Base-by-base conservation (phyloP, 2,888 invertebrate genomes). In the Drosophila incognita region DNA sequence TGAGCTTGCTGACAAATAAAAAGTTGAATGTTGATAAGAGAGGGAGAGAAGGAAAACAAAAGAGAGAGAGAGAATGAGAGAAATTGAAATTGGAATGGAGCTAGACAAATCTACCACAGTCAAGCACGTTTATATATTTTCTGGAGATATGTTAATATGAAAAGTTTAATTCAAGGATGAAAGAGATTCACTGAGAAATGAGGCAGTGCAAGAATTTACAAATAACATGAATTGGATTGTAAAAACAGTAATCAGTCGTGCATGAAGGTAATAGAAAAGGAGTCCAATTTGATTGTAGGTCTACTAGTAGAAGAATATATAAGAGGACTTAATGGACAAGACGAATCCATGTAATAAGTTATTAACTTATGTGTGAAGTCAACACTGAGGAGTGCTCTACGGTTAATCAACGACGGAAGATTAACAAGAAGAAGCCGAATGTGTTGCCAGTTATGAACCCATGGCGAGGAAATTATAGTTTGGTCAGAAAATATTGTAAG, bases 321-420 rank as follows among this genome's bases (percentile, higher is more conserved):
- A 15, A 15, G 1, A 24, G 0, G 21, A 15, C 13, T 7, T 4
- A 0, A 4, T 7, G 1, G 21, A 46, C 1, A 15, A 8, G 21
- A 0, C 21, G 24, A 46, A 46, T 0, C 15, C 24, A 15, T 24
- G 7, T 2, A 1, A 15, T 0, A 13, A 24, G 2, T 46, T 46
- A 46, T 46, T 8, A 15, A 15, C 21, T 15, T 46, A 1, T 15
- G 7, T 13, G 11, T 11, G 11, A 5, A 40, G n/a, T 11, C 40
- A 11, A n/a, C n/a, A 21, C 13, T 21, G 7, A 3, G 42, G 4
- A 7, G 7, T 4, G 0, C 4, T 42, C 6, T 6, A 3, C 42
- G 7, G 33, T 10, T 33, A 4, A 10, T 33, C 11, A 33, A 11
- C 11, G 11, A 1, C 33, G 10, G 4, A n/a, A n/a, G 38, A 42